Conservation (phyloP, 53 echinoderm and acorn worm genomes). For the Zoroaster sp. region DNA sequence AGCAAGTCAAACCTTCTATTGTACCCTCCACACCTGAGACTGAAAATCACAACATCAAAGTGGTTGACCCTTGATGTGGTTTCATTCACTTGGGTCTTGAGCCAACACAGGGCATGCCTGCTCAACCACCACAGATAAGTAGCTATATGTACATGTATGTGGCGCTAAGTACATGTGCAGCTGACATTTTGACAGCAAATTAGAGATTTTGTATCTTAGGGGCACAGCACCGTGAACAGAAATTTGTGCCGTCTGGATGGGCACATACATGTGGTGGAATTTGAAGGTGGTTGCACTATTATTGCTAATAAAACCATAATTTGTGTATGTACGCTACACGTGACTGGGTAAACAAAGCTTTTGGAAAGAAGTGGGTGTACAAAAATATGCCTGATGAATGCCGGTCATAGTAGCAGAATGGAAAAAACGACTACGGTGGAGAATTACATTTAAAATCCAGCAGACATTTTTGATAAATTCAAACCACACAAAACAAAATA, state of each 20-base stretch:
- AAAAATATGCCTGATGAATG: no score
- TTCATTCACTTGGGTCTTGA: not conserved
- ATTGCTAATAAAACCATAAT: not conserved
- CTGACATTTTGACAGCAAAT: conserved; percentile 2
- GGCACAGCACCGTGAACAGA: not conserved
- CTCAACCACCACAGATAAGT: not conserved
- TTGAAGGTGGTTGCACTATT: conserved; percentile 13
- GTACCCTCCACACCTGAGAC: not conserved
- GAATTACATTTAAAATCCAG: no score
- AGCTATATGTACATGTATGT: not conserved
- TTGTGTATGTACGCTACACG: not conserved
- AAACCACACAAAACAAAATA: no score
- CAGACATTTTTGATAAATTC: no score
- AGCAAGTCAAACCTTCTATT: not conserved
- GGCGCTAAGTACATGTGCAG: not conserved
- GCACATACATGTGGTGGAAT: not conserved
- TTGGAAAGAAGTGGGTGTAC: no score
- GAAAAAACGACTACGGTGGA: no score
- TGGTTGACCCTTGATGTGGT: not conserved
- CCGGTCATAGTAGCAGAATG: no score
- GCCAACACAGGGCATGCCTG: no score
- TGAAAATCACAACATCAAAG: not conserved
- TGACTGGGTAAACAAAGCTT: not conserved
- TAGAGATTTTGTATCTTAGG: not conserved
- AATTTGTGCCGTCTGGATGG: conserved; percentile 9